Conservation (phyloP, 2,113 vertebrate species). For the Actenoides lindsayi region DNA sequence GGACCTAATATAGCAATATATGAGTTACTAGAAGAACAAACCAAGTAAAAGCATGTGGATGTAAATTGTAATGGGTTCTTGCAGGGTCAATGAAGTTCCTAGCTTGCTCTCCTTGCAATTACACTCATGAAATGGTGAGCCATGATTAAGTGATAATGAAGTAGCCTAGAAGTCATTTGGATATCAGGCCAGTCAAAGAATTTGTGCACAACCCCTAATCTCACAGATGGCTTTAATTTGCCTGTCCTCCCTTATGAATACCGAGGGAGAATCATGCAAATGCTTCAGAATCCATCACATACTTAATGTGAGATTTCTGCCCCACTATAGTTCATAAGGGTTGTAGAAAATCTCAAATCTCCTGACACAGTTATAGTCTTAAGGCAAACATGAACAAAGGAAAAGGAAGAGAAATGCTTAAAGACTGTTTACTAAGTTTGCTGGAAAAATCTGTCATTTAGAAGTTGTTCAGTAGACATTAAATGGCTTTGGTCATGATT, state of each 20-base stretch:
- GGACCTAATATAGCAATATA: background rate
- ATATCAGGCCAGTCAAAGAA: constrained; percentile 6
- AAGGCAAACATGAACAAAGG: background rate
- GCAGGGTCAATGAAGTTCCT: background rate
- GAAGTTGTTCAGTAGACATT: background rate
- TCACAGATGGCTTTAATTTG: constrained; percentile 54
- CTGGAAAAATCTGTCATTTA: background rate
- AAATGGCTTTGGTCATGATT: background rate
- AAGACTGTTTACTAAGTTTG: background rate
- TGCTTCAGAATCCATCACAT: constrained; percentile 26
- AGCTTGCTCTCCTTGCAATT: background rate
- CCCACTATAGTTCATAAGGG: background rate
- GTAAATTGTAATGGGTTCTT: background rate
- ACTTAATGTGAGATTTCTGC: background rate
- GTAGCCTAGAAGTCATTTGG: background rate
- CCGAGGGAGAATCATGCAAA: background rate
- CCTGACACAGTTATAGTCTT: background rate
- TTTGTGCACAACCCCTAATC: background rate
- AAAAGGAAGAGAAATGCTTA: background rate
- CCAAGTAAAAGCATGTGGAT: background rate
- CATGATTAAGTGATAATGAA: background rate
- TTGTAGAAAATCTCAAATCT: background rate
- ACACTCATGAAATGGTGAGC: background rate
- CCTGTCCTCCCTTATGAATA: background rate
- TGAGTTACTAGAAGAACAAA: background rate